Percentiles rank a stretch among this genome's conserved stretches.
Conservation (phyloP, 2,888 invertebrate species). For the Lamproptera curius region DNA sequence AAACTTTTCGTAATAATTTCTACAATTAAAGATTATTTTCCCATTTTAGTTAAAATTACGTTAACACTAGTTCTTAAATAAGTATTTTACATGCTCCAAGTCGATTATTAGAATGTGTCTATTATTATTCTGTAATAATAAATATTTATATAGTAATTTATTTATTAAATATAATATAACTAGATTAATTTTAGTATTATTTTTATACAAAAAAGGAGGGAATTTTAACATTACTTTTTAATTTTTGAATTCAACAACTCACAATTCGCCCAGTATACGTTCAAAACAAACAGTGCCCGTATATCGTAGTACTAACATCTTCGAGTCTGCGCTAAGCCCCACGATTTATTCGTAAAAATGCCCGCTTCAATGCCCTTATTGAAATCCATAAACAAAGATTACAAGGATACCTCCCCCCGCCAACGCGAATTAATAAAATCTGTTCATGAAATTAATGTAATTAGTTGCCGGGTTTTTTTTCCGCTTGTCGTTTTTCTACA, state of each 20-base stretch:
- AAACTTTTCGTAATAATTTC: too few species aligned
- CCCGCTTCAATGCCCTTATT: constrained; percentile 55
- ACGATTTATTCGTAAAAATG: constrained; percentile 42
- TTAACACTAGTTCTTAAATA: too few species aligned
- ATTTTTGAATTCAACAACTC: constrained; percentile 22
- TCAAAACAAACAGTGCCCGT: constrained; percentile 46
- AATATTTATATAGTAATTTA: too few species aligned
- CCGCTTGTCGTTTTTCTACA: constrained; percentile 35
- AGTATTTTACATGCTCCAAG: too few species aligned
- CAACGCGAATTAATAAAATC: constrained; percentile 61
- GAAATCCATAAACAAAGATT: constrained; percentile 54
- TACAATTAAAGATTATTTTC: too few species aligned
- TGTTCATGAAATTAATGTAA: constrained; percentile 57
- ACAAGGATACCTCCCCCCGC: constrained; percentile 33
- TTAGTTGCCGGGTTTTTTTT: constrained; percentile 34
- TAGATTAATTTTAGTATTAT: neutral
- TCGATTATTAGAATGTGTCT: too few species aligned
- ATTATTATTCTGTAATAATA: too few species aligned
- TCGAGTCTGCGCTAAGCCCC: constrained; percentile 34
- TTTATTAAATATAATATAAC: too few species aligned
- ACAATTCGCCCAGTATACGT: constrained; percentile 36
- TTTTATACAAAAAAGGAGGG: neutral
- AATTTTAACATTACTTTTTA: too few species aligned
- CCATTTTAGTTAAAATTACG: too few species aligned
- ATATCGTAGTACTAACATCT: constrained; percentile 45